Evolutionary conservation across 2,113 vertebrate genomes (phyloP), one percentile per base, ranked within the genome.

Genomic region (Triplophysa siluroides): DNA sequence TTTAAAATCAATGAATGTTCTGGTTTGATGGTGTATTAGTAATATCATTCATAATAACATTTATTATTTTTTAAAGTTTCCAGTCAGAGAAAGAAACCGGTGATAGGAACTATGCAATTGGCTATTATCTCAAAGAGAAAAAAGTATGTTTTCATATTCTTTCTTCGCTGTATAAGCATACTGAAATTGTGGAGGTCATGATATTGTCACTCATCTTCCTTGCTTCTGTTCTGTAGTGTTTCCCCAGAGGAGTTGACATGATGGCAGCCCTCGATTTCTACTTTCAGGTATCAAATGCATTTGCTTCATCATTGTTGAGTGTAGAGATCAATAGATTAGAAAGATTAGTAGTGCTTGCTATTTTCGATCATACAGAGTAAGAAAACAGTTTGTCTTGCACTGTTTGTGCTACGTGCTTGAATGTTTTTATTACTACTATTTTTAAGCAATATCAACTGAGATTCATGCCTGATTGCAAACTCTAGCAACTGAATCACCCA

Each of bases 41-140:
- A 7, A 38, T 38, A 38, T 38, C 6, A 38, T 38, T 38, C 60
- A 29, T 12, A 2, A 33, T 41, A 38, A 38, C 8, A 58, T 43
- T 1, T 16, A 13, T 69, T 2, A 63, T 50, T 60, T 62, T 66
- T 23, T 9, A 68, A 83, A 94, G 93, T 78, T 94, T 94, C 81
- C 93, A 94, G 80, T 94, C 93, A 75, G 93, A 94, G 81, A 94
- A 93, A 83, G 92, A 94, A 81, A 94, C 93, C 0, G 93, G 93
- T 24, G 88, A 94, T 80, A 89, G 93, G 66, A 94, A 94, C 80
- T 93, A 91, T 70, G 92, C 93, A 21, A 95, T 97, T 72, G 95
- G 95, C 84, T 97, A 97, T 87, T 97, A 97, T 86, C 93, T 96
- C 33, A 96, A 96, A 85, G 95, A 96, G 85, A 97, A 96, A 86